These are phyloP conservation scores for Dasypolia templi DNA, from an alignment of 2,888 invertebrate species.

Conservation along the genomic window DNA sequence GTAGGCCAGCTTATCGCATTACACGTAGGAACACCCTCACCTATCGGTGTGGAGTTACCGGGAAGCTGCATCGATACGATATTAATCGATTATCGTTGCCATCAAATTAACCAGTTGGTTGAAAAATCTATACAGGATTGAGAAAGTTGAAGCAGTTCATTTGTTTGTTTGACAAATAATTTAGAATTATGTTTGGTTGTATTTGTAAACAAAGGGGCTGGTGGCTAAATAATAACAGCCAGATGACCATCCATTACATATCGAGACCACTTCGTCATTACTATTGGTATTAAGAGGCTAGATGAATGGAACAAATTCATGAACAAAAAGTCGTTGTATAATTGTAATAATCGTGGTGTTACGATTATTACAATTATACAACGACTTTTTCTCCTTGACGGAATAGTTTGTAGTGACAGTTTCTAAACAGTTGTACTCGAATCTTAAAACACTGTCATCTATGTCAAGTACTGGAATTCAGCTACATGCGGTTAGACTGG, in stretches of 20 bases:
- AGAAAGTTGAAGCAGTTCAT: neutral
- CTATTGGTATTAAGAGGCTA: too few relatives aligned
- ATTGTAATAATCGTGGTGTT: too few relatives aligned
- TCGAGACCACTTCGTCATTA: too few relatives aligned
- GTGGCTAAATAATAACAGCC: too few relatives aligned
- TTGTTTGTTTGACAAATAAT: neutral
- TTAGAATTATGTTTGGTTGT: neutral
- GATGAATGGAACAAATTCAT: too few relatives aligned
- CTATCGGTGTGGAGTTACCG: constrained; percentile 48
- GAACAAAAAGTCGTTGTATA: too few relatives aligned
- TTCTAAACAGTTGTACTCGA: neutral
- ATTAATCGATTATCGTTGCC: constrained; percentile 21
- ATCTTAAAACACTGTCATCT: neutral
- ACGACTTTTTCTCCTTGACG: neutral
- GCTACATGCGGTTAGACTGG: too few relatives aligned
- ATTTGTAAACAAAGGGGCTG: neutral
- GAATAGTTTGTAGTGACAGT: neutral
- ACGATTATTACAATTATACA: too few relatives aligned
- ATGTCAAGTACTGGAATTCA: too few relatives aligned
- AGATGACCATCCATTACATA: too few relatives aligned
- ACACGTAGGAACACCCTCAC: constrained; percentile 64
- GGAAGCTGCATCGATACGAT: constrained; percentile 27
- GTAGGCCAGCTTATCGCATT: constrained; percentile 71
- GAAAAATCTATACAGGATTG: neutral
- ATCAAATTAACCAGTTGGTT: constrained; percentile 1